Evolutionary conservation across 2,113 vertebrate species (phyloP), one percentile per base, ranked within the genome.

Genomic region (Prietella phreatophila): DNA sequence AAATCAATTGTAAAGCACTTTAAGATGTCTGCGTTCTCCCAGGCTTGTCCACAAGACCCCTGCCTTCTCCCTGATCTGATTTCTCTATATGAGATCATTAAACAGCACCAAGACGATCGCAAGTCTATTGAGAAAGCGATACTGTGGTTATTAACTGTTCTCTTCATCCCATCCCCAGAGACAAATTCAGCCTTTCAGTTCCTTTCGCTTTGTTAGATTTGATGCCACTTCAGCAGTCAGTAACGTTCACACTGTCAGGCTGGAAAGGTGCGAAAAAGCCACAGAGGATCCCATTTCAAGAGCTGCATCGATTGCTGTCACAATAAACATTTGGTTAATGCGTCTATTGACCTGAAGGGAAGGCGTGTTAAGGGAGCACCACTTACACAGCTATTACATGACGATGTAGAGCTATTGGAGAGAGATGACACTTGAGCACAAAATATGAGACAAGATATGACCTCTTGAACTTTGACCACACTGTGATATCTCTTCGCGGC

Each of bases 221-320:
- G 82, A 42, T 90, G 87, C 65, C 88, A 27, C 73, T 71, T 25
- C 39, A 79, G 13, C 60, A 80, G 82, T 65, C 55, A 47, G 60
- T 87, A 83, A 86, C 50, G 25, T 86, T 88, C 86, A 84, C 91
- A 88, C 87, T 76, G 82, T 53, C 89, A 88, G 58, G 69, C 88
- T 78, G 89, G 27, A 17, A 65, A 86, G 84, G 71, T 75, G 94
- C 92, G 30, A 47, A 89, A 92, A 81, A 53, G 17, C 92, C 91
- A 91, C 91, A 91, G 86, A 88, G 89, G 82, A 86, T 90, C 93
- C 86, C 92, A 90, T 94, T 94, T 95, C 93, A 91, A 92, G 78
- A 60, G 82, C 42, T 39, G 36, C 84, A 89, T 86, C 85, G 84
- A 91, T 90, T 80, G 58, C 83, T 85, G 78, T 91, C 84, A 88